These are phyloP conservation scores for Psammodynastes pulverulentus DNA, from an alignment of 2,113 vertebrate genomes.

Conservation along the genomic window DNA sequence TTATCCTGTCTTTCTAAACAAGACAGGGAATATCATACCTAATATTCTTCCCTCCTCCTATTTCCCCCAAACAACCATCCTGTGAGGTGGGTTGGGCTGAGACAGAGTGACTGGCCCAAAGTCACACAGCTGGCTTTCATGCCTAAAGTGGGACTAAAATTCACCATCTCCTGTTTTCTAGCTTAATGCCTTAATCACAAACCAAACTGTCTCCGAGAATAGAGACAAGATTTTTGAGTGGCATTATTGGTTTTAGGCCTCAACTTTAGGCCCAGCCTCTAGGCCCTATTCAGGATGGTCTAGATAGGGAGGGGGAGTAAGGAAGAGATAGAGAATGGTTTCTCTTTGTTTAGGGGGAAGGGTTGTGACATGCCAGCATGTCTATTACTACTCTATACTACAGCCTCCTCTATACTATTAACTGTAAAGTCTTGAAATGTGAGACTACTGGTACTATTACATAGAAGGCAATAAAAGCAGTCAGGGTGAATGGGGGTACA, in stretches of 20 bases:
- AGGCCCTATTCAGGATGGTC: neutral
- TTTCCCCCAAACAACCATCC: neutral
- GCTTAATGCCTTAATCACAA: neutral
- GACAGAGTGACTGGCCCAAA: neutral
- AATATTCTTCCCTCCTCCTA: neutral
- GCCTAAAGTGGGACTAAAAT: neutral
- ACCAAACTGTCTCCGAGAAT: neutral
- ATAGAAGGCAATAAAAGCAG: neutral
- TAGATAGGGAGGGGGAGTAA: fast-evolving
- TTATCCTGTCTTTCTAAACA: neutral
- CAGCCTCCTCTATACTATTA: neutral
- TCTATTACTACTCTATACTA: neutral
- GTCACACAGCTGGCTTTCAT: neutral
- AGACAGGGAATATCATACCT: neutral
- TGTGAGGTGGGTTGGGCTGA: neutral
- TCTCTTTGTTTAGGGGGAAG: neutral
- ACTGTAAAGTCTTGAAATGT: neutral
- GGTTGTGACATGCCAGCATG: neutral
- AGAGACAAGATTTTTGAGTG: neutral
- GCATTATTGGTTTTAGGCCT: neutral
- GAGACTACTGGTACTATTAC: neutral
- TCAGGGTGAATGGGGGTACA: no score
- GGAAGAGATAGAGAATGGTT: no score
- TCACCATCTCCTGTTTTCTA: neutral
- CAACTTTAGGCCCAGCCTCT: neutral